A percentile compares a stretch with the other conserved stretches of the same genome.
These are phyloP conservation scores for Stegostoma tigrinum DNA, from an alignment of 2,113 vertebrate genomes.

Conservation along the genomic window DNA sequence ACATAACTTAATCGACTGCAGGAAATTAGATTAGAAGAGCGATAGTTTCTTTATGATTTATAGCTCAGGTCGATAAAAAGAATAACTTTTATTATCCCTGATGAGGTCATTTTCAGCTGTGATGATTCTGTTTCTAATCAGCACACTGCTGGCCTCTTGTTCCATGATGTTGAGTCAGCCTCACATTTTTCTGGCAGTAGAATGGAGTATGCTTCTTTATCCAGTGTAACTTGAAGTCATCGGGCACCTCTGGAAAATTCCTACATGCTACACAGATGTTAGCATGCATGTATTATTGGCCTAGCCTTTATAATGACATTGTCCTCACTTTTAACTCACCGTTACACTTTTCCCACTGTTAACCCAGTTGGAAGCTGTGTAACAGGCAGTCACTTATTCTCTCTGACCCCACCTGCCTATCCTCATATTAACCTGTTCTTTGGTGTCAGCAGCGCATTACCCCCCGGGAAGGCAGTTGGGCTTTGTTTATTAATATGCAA, in stretches of 20 bases:
- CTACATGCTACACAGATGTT: neutral
- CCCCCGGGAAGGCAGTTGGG: neutral
- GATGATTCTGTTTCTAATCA: neutral
- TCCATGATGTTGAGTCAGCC: neutral
- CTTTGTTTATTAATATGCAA: neutral
- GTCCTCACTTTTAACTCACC: neutral
- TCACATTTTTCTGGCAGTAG: neutral
- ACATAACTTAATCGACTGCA: neutral
- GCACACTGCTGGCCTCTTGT: neutral
- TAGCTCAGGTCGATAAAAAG: neutral
- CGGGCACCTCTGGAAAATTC: neutral
- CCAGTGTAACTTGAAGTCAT: neutral
- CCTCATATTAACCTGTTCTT: neutral
- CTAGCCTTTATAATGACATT: neutral
- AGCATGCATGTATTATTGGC: neutral
- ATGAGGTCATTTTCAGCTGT: conserved; percentile 1
- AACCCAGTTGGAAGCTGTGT: neutral
- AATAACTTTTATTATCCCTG: conserved; percentile 10
- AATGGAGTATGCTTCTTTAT: neutral
- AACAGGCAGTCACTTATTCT: neutral
- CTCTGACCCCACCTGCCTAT: neutral
- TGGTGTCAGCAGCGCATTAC: neutral
- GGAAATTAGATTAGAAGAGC: conserved; percentile 20
- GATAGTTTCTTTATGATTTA: neutral
- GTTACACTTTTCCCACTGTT: neutral